Base-by-base conservation (phyloP, 1,140 invertebrate species). In the Leguminivora glycinivorella region DNA sequence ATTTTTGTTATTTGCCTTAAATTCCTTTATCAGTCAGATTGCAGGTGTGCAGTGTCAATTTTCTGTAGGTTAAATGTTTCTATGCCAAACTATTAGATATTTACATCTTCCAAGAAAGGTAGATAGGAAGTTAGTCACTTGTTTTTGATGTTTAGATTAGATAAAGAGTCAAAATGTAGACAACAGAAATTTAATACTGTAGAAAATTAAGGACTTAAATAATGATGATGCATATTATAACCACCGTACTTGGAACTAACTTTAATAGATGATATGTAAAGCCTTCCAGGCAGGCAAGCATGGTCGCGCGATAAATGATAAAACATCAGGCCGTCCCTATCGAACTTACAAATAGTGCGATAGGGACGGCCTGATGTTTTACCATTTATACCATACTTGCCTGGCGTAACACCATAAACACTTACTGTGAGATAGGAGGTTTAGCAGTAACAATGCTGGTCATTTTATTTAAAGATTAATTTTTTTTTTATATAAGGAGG, bases 391-490 rank as follows among this genome's bases (percentile, higher is more conserved):
- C n/a, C n/a, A n/a, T n/a, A n/a, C n/a, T n/a, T n/a, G n/a, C n/a
- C n/a, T n/a, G n/a, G n/a, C n/a, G n/a, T 19, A 52, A 2, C 17
- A 17, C 43, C n/a, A 52, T 19, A 52, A 9, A 52, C 17, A 22
- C 1, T 29, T 63, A 63, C 58, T 63, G 58, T 63, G 58, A 63
- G 26, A 60, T 1, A 29, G 26, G 58, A 31, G 19, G 47, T n/a
- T 52, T 19, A 7, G 58, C 58, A 63, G 58, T 26, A 29, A 63
- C 25, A 63, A 63, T 63, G 58, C 58, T 63, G 58, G 58, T 63
- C 58, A 63, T 63, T 63, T 63, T 63, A 63, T 29, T 63, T 63
- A 29, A 63, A 29, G 14, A 31, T 60, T 63, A 29, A n/a, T n/a
- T n/a, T 60, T 63, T 63, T 63, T 63, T 58, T 24, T n/a, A 52